These are phyloP conservation scores for Adineta ricciae DNA, from an alignment of 2,888 invertebrate genomes.

Conservation along the genomic window DNA sequence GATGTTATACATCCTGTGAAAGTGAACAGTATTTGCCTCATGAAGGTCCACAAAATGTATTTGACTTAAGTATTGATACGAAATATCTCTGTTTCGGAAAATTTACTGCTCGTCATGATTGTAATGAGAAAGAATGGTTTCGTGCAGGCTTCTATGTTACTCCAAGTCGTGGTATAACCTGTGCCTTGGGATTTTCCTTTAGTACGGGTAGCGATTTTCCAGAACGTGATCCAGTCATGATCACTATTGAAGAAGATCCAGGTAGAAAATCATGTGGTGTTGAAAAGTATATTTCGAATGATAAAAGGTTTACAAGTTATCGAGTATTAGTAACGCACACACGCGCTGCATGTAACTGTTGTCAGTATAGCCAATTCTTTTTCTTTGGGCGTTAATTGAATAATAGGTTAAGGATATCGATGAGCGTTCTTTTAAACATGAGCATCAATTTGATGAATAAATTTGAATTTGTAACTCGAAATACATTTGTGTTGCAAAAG, in stretches of 20 bases:
- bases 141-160: neutral
- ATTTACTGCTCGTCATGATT: no score
- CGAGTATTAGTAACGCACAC: neutral
- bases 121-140: no score
- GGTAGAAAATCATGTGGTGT: neutral
- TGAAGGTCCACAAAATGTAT: no score
- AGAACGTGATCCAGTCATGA: neutral
- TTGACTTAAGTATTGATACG: no score
- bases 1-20: no score
- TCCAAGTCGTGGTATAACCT: neutral
- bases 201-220: neutral
- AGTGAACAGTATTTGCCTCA: no score
- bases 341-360: neutral
- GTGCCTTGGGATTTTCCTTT: neutral
- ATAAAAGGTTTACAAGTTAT: neutral
- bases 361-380: neutral
- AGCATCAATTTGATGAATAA: no score
- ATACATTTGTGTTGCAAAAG: no score
- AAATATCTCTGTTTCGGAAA: no score
- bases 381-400: neutral
- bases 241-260: neutral
- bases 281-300: neutral
- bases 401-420: no score
- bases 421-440: no score
- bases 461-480: no score